Conservation (phyloP, 1,140 invertebrate species). For the Neodiprion virginianus region DNA sequence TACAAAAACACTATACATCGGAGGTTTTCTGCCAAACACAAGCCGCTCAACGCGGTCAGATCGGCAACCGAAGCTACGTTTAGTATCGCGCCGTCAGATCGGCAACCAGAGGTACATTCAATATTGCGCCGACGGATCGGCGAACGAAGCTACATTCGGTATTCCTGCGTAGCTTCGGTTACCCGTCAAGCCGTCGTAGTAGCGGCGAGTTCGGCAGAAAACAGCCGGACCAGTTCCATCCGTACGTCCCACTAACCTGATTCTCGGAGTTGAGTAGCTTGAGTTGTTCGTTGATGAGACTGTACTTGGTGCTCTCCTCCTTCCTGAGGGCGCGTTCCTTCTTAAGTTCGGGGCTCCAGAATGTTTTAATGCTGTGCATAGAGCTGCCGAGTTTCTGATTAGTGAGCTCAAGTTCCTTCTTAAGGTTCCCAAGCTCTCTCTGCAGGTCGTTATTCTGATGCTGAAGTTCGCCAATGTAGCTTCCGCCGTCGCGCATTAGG, state of each 20-base stretch:
- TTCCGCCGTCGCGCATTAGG: conserved; percentile 56
- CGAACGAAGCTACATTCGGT: too few species aligned
- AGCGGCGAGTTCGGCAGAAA: too few species aligned
- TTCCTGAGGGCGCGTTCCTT: conserved; percentile 95
- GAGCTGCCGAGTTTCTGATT: conserved; percentile 98
- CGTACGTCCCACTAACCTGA: conserved; percentile 74
- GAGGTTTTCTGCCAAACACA: too few species aligned
- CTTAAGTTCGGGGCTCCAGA: conserved; percentile 99
- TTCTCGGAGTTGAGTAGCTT: conserved; percentile 96
- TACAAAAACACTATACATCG: too few species aligned
- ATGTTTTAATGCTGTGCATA: conserved; percentile 99
- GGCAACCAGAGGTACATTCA: too few species aligned
- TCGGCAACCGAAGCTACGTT: too few species aligned
- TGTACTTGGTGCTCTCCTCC: conserved; percentile 97
- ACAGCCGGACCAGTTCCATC: too few species aligned
- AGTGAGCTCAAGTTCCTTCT: conserved; percentile 95
- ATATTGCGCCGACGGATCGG: too few species aligned
- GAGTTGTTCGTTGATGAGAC: conserved; percentile 95
- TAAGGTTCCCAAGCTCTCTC: conserved; percentile 93
- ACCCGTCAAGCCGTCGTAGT: too few species aligned
- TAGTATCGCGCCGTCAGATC: too few species aligned
- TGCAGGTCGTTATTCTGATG: conserved; percentile 95
- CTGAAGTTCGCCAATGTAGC: conserved; percentile 91
- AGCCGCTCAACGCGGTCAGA: too few species aligned
- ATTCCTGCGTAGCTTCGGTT: too few species aligned